Evolutionary conservation across 2,797 vertebrate genomes (phyloP).

Genomic region (Catostomus latipinnis): DNA sequence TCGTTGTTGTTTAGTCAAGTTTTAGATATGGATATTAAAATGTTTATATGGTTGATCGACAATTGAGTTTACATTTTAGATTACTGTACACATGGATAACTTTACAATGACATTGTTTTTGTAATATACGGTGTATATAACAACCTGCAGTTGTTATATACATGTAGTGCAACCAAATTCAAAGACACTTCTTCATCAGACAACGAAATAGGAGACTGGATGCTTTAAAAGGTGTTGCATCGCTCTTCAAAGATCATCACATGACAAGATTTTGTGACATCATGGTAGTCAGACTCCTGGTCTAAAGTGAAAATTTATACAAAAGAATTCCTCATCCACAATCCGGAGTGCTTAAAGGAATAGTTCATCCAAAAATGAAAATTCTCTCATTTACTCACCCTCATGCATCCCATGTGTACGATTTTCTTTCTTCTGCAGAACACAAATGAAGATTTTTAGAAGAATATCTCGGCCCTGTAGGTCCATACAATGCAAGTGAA

Average conservation of each 20-base stretch:
- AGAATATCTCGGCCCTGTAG: too few species aligned
- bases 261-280: constrained; percentile 74
- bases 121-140: constrained; percentile 39
- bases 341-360: neutral
- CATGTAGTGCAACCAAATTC: constrained; percentile 66
- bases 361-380: too few species aligned
- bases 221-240: constrained; percentile 37
- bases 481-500: too few species aligned
- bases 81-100: constrained; percentile 67
- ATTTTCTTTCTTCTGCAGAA: too few species aligned
- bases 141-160: constrained; percentile 51
- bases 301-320: neutral
- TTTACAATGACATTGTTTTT: constrained; percentile 63
- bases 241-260: constrained; percentile 49
- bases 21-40: constrained; percentile 67
- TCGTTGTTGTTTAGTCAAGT: constrained; percentile 65
- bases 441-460: too few species aligned
- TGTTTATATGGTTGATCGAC: constrained; percentile 66
- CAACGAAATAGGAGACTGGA: constrained; percentile 53
- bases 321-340: constrained; percentile 9
- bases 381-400: too few species aligned
- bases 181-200: constrained; percentile 61
- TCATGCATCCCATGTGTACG: too few species aligned
- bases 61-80: constrained; percentile 65
- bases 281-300: constrained; percentile 71